These are phyloP conservation scores for Ceratitis capitata DNA, from an alignment of 1,140 invertebrate genomes.

Conservation along the genomic window DNA sequence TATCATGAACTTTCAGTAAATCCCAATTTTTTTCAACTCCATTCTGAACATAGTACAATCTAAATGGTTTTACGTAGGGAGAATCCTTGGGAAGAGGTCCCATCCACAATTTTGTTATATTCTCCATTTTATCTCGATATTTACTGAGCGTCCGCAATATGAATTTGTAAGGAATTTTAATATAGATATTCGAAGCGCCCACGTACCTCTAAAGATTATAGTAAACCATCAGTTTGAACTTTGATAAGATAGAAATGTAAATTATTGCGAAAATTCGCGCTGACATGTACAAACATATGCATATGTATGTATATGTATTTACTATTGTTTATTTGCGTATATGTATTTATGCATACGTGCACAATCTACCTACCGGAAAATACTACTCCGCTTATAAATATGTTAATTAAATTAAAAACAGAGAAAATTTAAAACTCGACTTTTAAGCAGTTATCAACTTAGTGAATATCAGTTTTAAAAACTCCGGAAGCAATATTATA, in stretches of 20 bases:
- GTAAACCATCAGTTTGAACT: neutral
- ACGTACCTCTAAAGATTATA: neutral
- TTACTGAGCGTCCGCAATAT: neutral
- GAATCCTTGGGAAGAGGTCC: slow-evolving; percentile 72
- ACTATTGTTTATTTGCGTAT: neutral
- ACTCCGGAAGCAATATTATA: too few species aligned
- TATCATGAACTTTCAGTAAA: slow-evolving; percentile 75
- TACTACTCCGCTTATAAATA: too few species aligned
- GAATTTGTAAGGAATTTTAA: neutral
- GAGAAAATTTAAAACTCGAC: too few species aligned
- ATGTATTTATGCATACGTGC: neutral
- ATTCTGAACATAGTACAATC: slow-evolving; percentile 76
- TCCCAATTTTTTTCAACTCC: slow-evolving; percentile 76
- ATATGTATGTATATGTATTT: neutral
- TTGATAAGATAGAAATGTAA: neutral
- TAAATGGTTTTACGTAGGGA: slow-evolving; percentile 75
- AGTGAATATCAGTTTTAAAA: too few species aligned
- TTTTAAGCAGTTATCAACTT: too few species aligned
- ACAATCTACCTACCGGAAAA: too few species aligned
- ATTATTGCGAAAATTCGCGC: too few species aligned
- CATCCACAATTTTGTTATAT: slow-evolving; percentile 69
- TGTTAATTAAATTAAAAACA: too few species aligned
- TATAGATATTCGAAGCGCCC: neutral
- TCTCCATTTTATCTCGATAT: slow-evolving; percentile 67
- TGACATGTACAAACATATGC: neutral